Evolutionary conservation across 2,797 vertebrate species (phyloP), one percentile per base, ranked within the genome.

Genomic region (Sebastes wilsoni): DNA sequence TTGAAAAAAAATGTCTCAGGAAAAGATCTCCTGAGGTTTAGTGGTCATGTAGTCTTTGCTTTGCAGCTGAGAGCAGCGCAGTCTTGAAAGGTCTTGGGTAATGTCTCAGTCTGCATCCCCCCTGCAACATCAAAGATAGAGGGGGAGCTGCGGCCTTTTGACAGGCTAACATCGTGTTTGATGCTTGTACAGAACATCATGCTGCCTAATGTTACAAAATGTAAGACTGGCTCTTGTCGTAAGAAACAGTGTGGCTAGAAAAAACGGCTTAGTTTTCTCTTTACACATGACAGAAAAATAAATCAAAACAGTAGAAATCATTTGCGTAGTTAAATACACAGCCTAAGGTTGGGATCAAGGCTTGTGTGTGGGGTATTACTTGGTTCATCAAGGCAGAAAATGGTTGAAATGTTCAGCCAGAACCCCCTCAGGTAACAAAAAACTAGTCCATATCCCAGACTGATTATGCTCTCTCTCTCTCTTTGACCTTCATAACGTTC

Each of bases 401-500:
- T 81, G 65, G 58, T 59, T 36, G 58, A 76, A 77, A 77, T 82
- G 64, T 85, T 65, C 65, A 72, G 54, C 70, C 83, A 87, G 76
- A 88, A 75, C 49, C 86, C 77, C 75, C 80, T 79, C 14, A 67
- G 75, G 72, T 79, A 65, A 30, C 71, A 85, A 79, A 65, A 77
- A 78, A 83, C 23, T 36, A 81, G 61, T 72, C 61, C 32, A 69
- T 59, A 71, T 84, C 71, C 78, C 77, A 81, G 89, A 83, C 56
- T 81, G 34, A 87, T 84, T 70, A 81, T 68, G 69, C 34, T 83
- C 69, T 8, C 18, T 49, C 46, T 77, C 77, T 77, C 77, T 81
- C 55, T 86, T 78, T 92, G 91, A 86, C 90, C 80, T 90, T 81
- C 79, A 69, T 87, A 70, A 73, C 11, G 14, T 87, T 87, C 60